Base-by-base conservation (phyloP, 2,888 invertebrate species). In the Eupithecia dodoneata region DNA sequence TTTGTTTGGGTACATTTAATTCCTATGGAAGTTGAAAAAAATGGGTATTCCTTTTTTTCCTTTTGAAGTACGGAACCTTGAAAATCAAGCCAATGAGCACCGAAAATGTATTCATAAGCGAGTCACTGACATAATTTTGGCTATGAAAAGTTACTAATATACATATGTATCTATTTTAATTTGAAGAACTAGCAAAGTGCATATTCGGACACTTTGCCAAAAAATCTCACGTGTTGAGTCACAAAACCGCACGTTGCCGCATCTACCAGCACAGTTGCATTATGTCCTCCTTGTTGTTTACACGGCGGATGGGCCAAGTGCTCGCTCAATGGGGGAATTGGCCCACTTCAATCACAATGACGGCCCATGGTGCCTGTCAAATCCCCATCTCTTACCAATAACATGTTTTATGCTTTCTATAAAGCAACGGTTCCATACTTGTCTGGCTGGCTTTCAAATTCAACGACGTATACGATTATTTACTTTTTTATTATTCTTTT, bases 281-380 rank as follows among this genome's bases (percentile, higher is more conserved):
- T 77, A 76, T 49, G 44, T 81, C 82, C 82, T 87, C 85, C 30
- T 18, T 42, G 82, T 85, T 94, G 94, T 94, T 94, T 94, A 94
- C 93, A 88, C 86, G 91, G 86, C 89, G 91, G 90, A 93, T 92
- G 92, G 93, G 85, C 87, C 89, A 90, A 93, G 92, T 90, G 89
- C 82, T 84, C 84, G 86, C 84, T 94, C 88, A 93, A 94, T 94
- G 90, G 91, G 90, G 91, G 93, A 94, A 94, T 94, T 94, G 94
- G 94, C 92, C 94, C 91, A 93, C 94, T 94, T 81, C 87, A 92
- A 81, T 80, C 87, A 93, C 93, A 94, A 94, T 91, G 80, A 86
- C 80, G 76, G 81, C 80, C 86, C 84, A 83, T 82, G 83, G 86
- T 84, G 82, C 85, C 84, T 79, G 81, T 78, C 80, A 75, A 76